Base-by-base conservation (phyloP, 1,140 invertebrate genomes). In the Lineus longissimus region DNA sequence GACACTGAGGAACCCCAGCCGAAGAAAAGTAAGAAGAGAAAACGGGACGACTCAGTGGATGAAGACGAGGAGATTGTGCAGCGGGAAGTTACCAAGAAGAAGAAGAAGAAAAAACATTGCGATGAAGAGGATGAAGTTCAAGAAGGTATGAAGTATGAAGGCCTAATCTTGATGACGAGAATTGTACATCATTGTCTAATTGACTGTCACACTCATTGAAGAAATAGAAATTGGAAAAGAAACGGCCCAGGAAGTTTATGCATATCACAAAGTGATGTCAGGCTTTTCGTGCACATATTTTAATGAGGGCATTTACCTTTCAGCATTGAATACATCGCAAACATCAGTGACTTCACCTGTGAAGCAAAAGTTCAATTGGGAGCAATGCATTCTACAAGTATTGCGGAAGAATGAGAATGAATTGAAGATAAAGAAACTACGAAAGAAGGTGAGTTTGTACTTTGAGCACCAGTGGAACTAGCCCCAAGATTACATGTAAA, bases 341-440 rank as follows among this genome's bases (percentile, higher is more conserved):
- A 36, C 33, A 36, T 36, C 33, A 36, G 33, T 15, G 15, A 15
- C 33, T 4, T 7, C 33, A 36, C 33, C 33, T 4, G 33, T 36
- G 33, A 64, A 58, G 19, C 22, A 27, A 0, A 74, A 69, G 31
- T 73, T 74, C 55, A 67, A 71, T 31, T 73, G 71, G 73, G 66
- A 66, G 27, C 33, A 61, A 13, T 67, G 62, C 1, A 75, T 76
- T 25, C 65, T 62, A n/a, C 45, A 45, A 27, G 69, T 74, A 9
- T 63, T 74, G 30, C 51, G 64, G 23, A 62, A 55, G 7, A 70
- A 72, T 59, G 66, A 69, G 31, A 36, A 36, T 36, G 71, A 74
- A 61, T 65, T 74, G 22, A 60, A 68, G 1, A 11, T 76, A 11
- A 76, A 74, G 58, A 76, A 72, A 58, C 59, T 76, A n/a, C 57